Percentiles rank a stretch among this genome's conserved stretches.
Evolutionary conservation across 2,888 invertebrate species (phyloP).

Genomic region (Spicauda simplicius): DNA sequence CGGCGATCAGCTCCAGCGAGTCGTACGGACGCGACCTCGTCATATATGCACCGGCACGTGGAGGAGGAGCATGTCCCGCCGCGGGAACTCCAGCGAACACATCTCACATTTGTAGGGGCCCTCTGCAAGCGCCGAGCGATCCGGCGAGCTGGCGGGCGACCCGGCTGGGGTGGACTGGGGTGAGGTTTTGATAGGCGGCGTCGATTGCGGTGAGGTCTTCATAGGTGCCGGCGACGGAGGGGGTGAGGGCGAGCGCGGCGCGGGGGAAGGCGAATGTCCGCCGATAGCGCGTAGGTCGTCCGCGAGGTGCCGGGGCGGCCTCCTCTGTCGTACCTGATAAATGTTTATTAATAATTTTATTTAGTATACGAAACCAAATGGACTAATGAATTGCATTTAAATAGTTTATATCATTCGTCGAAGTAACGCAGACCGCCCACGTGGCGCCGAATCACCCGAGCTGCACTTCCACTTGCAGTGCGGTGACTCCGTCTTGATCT

Average conservation of each 20-base stretch:
- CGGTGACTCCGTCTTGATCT: too few species aligned
- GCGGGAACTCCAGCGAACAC: slow-evolving; percentile 91
- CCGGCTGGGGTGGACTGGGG: slow-evolving; percentile 36
- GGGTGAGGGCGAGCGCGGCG: too few species aligned
- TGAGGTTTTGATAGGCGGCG: slow-evolving; percentile 28
- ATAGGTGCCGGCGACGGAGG: slow-evolving; percentile 42
- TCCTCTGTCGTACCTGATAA: slow-evolving; percentile 55
- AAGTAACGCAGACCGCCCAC: slow-evolving; percentile 29
- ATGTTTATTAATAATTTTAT: neutral
- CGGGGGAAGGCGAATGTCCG: too few species aligned
- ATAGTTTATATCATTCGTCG: too few species aligned
- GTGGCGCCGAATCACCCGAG: too few species aligned
- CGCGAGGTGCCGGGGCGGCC: slow-evolving; percentile 71
- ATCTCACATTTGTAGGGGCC: slow-evolving; percentile 92
- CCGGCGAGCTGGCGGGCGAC: slow-evolving; percentile 13
- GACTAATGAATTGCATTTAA: too few species aligned
- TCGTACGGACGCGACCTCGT: slow-evolving; percentile 52
- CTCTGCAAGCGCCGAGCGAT: slow-evolving; percentile 46
- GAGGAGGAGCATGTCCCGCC: slow-evolving; percentile 88
- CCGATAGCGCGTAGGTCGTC: slow-evolving; percentile 72
- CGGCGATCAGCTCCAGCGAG: neutral
- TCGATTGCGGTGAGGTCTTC: slow-evolving; percentile 38
- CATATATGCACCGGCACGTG: slow-evolving; percentile 94
- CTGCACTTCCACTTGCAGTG: too few species aligned
- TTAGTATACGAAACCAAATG: too few species aligned